Evolutionary conservation across 1,140 invertebrate species (phyloP).

Genomic region (Aplysia californica): DNA sequence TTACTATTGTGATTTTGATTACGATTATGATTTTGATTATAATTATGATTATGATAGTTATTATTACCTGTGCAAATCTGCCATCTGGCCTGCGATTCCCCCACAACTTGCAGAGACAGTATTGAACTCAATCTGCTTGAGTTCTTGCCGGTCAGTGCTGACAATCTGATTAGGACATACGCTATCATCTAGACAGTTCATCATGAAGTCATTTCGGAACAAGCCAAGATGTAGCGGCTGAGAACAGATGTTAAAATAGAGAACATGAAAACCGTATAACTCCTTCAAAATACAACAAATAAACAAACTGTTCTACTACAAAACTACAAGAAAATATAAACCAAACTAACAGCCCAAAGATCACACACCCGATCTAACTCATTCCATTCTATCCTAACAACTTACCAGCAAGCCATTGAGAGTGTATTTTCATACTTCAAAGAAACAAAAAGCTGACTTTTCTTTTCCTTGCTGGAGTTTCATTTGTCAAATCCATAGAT

Average conservation of each 20-base stretch:
- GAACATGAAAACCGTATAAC: no score
- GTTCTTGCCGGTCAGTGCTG: slow-evolving; percentile 28
- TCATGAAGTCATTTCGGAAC: slow-evolving; percentile 70
- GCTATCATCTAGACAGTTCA: slow-evolving; percentile 48
- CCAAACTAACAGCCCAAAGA: not conserved
- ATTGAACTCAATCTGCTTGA: slow-evolving; percentile 93
- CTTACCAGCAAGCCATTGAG: not conserved
- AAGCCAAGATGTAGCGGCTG: slow-evolving; percentile 46
- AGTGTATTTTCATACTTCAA: not conserved
- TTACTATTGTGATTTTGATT: no score
- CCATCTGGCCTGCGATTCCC: slow-evolving; percentile 79
- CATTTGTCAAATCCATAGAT: slow-evolving; percentile 67
- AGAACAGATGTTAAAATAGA: no score
- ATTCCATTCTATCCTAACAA: not conserved
- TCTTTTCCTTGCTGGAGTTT: not conserved
- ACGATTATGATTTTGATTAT: no score
- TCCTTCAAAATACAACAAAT: no score
- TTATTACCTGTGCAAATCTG: slow-evolving; percentile 70
- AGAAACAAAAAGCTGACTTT: not conserved
- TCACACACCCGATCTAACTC: not conserved
- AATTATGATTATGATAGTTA: no score
- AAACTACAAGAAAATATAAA: not conserved
- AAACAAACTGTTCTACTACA: not conserved
- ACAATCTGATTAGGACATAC: not conserved
- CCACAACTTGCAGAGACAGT: slow-evolving; percentile 96